Evolutionary conservation across 2,113 vertebrate species (phyloP).

Genomic region (Pelecanus crispus): DNA sequence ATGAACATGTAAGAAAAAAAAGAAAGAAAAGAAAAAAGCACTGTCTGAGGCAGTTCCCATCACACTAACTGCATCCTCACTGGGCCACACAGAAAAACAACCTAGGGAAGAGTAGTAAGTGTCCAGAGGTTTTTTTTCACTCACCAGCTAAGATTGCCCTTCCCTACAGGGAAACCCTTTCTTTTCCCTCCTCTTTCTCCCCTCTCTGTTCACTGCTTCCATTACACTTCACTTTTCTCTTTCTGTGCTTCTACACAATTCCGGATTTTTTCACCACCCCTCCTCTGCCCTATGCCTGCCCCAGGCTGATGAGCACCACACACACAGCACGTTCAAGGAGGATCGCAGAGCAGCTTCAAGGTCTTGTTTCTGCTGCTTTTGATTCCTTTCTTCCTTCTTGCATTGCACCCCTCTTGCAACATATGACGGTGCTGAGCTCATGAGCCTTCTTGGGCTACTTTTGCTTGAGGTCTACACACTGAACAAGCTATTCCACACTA

Average conservation of each 20-base stretch:
- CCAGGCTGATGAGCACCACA: rapidly evolving
- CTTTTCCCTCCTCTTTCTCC: background rate
- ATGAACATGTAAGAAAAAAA: background rate
- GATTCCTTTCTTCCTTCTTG: background rate
- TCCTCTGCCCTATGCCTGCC: background rate
- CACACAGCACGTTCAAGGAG: background rate
- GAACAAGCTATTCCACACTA: background rate
- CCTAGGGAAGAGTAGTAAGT: background rate
- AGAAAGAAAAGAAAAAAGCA: background rate
- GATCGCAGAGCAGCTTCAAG: rapidly evolving
- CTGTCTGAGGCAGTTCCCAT: background rate
- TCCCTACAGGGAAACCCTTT: background rate
- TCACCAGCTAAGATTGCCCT: background rate
- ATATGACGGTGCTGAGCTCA: rapidly evolving
- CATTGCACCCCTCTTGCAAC: background rate
- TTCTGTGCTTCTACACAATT: background rate
- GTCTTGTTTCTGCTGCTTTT: background rate
- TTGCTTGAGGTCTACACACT: background rate
- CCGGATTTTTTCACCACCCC: background rate
- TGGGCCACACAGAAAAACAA: background rate
- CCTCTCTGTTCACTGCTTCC: background rate
- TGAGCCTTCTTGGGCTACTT: background rate
- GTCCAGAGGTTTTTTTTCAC: background rate
- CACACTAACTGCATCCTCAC: background rate
- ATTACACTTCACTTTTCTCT: background rate